phyloP scores from a whole-genome alignment of 2,888 invertebrate species.

The Griposia aprilina region DNA sequence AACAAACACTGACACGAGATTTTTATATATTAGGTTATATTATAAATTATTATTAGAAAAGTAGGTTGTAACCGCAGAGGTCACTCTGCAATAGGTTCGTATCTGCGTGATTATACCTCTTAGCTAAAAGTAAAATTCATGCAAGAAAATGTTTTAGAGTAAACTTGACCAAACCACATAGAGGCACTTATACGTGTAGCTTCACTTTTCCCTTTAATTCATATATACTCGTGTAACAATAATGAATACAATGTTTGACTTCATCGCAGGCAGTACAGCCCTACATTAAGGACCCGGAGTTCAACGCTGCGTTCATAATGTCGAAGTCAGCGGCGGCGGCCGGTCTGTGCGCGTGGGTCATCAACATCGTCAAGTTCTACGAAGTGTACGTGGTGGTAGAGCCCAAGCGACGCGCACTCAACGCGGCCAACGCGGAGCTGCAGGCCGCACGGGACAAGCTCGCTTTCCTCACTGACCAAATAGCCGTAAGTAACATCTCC shows the following conservation, averaged over 20 bases:
- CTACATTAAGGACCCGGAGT: conserved; percentile 93
- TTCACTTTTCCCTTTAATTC: not conserved
- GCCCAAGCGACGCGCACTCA: conserved; percentile 96
- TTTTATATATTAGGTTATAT: too few relatives aligned
- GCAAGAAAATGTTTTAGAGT: not conserved
- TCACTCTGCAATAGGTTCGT: not conserved
- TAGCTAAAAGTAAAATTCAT: not conserved
- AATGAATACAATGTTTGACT: not conserved
- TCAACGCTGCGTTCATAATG: conserved; percentile 95
- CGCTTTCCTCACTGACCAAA: conserved; percentile 93
- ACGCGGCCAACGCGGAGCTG: conserved; percentile 96
- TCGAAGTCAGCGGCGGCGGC: conserved; percentile 97
- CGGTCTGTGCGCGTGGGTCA: conserved; percentile 98
- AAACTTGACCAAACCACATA: not conserved
- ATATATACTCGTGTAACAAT: not conserved
- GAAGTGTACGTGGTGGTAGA: conserved; percentile 97
- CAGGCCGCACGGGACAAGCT: conserved; percentile 95
- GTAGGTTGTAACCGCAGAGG: too few relatives aligned
- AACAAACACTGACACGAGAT: too few relatives aligned
- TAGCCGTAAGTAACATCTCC: conserved; percentile 85
- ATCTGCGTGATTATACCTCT: not conserved
- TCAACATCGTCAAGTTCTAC: conserved; percentile 97
- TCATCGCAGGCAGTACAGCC: conserved; percentile 85
- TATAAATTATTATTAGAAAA: too few relatives aligned
- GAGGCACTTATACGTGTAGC: not conserved